Evolutionary conservation across 1,140 invertebrate genomes (phyloP).

Genomic region (Drosophila rhopaloa): DNA sequence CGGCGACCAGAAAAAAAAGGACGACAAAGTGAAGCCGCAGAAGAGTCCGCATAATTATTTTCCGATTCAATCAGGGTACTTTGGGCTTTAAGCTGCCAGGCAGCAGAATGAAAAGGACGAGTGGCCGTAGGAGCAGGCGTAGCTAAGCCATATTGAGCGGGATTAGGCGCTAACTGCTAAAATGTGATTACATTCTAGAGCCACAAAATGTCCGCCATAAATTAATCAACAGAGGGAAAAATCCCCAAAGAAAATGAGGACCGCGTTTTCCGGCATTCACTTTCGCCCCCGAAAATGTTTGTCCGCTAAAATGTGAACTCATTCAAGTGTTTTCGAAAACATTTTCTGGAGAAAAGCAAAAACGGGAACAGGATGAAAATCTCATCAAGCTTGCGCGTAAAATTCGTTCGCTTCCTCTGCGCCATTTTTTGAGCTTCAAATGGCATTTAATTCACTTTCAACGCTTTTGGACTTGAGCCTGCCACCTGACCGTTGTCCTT

Average conservation of each 20-base stretch:
- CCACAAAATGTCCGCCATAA: constrained; percentile 65
- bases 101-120: constrained; percentile 6
- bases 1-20: not conserved
- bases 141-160: constrained; percentile 74
- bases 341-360: not conserved
- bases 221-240: constrained; percentile 66
- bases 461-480: constrained; percentile 34
- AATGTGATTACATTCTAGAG: constrained; percentile 61
- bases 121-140: constrained; percentile 19
- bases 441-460: constrained; percentile 80
- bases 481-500: constrained; percentile 45
- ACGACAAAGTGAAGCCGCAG: constrained; percentile 38
- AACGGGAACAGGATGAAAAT: constrained; percentile 10
- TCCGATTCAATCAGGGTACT: constrained; percentile 72
- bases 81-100: constrained; percentile 32
- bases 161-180: constrained; percentile 74
- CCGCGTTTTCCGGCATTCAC: constrained; percentile 11
- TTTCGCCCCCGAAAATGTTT: constrained; percentile 5
- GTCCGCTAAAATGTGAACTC: not conserved
- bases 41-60: constrained; percentile 70
- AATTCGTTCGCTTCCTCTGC: constrained; percentile 30
- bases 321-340: constrained; percentile 4
- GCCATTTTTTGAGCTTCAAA: constrained; percentile 69
- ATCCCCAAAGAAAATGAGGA: constrained; percentile 29
- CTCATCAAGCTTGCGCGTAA: constrained; percentile 17